Conservation (phyloP, 2,888 invertebrate species). For the Nymphalis c-album region DNA sequence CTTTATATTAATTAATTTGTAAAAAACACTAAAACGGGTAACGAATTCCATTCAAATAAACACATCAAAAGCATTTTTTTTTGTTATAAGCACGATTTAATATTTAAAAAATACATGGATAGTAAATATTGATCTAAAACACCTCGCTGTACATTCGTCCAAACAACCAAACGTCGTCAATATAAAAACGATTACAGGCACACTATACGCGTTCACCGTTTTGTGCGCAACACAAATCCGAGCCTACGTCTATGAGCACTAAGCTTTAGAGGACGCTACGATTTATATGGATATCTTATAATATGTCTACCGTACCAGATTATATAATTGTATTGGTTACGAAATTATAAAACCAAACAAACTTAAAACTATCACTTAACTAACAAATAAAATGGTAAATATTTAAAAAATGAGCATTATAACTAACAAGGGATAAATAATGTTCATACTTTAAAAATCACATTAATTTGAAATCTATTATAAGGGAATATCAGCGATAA, state of each 20-base stretch:
- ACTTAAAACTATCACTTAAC: slow-evolving; percentile 70
- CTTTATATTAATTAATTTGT: slow-evolving; percentile 34
- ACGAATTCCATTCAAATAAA: slow-evolving; percentile 58
- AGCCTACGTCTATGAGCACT: slow-evolving; percentile 57
- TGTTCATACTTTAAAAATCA: slow-evolving; percentile 71
- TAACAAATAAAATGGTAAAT: slow-evolving; percentile 75
- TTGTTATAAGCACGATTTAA: slow-evolving; percentile 46
- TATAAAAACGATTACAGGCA: slow-evolving; percentile 43
- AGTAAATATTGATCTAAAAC: slow-evolving; percentile 46
- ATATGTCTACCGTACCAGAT: slow-evolving; percentile 54
- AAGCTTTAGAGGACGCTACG: slow-evolving; percentile 52
- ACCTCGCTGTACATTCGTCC: slow-evolving; percentile 52
- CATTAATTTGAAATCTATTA: slow-evolving; percentile 54
- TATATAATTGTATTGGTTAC: slow-evolving; percentile 51
- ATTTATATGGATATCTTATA: slow-evolving; percentile 52
- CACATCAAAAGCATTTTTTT: slow-evolving; percentile 61
- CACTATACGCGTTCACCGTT: slow-evolving; percentile 30
- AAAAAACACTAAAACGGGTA: slow-evolving; percentile 60
- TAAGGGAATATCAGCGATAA: slow-evolving; percentile 47
- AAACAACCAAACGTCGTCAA: slow-evolving; percentile 48
- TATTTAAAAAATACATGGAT: slow-evolving; percentile 32
- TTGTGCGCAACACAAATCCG: slow-evolving; percentile 70
- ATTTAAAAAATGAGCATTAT: slow-evolving; percentile 77
- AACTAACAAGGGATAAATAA: slow-evolving; percentile 76
- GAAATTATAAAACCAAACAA: slow-evolving; percentile 61